Evolutionary conservation across 2,888 invertebrate species (phyloP).

Genomic region (Callyntrura sp.): DNA sequence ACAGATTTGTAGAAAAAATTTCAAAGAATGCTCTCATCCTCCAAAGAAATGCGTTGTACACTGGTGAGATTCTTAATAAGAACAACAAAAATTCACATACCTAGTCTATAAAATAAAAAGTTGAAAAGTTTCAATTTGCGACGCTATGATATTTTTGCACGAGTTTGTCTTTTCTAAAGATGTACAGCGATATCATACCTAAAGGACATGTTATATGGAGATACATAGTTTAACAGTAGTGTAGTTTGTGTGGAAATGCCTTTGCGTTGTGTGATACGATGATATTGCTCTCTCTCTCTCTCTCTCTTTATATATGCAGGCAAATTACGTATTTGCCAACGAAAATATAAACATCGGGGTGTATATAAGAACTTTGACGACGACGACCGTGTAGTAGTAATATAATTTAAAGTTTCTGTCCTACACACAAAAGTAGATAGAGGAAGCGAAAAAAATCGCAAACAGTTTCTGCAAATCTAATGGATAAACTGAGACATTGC

Average conservation of each 20-base stretch:
- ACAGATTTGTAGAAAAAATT: constrained; percentile 64
- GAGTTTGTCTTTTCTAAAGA: neutral
- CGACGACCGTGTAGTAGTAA: neutral
- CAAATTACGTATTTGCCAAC: no score
- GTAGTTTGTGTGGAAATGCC: neutral
- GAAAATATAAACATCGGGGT: neutral
- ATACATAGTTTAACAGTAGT: no score
- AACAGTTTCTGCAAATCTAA: constrained; percentile 40
- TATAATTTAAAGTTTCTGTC: neutral
- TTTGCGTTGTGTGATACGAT: neutral
- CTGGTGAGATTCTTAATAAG: neutral
- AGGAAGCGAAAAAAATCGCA: constrained; percentile 43
- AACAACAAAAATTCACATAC: neutral
- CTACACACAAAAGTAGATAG: neutral
- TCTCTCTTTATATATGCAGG: no score
- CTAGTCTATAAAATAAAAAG: constrained; percentile 14
- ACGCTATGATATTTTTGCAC: neutral
- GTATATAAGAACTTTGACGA: neutral
- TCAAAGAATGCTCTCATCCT: constrained; percentile 67
- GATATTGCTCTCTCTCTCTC: neutral
- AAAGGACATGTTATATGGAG: no score
- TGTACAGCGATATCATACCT: neutral
- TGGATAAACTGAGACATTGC: constrained; percentile 31
- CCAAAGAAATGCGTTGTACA: constrained; percentile 46
- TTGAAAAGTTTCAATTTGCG: constrained; percentile 13